Evolutionary conservation across 2,113 vertebrate genomes (phyloP).

Genomic region (Corythoichthys intestinalis): DNA sequence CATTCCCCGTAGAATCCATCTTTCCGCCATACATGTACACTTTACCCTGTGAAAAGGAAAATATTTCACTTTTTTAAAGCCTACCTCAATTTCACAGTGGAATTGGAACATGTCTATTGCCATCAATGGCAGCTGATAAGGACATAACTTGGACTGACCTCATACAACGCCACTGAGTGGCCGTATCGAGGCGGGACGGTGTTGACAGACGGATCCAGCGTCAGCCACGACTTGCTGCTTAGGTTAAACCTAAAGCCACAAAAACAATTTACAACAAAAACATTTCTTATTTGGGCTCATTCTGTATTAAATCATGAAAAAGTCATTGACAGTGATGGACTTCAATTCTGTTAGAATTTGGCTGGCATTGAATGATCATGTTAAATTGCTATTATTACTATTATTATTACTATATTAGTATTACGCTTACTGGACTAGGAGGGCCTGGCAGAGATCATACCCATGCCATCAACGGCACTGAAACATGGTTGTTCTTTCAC

Average conservation of each 20-base stretch:
- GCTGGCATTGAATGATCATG: too few relatives aligned
- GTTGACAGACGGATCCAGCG: constrained; percentile 80
- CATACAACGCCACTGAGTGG: constrained; percentile 83
- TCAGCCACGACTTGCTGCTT: constrained; percentile 80
- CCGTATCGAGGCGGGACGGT: constrained; percentile 84
- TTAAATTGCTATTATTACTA: too few relatives aligned
- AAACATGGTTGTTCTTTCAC: too few relatives aligned
- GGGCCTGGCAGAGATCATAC: too few relatives aligned
- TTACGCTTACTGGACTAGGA: too few relatives aligned
- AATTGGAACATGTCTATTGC: neutral
- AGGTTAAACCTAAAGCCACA: constrained; percentile 80
- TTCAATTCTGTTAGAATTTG: too few relatives aligned
- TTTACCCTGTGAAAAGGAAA: constrained; percentile 72
- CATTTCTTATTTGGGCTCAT: neutral
- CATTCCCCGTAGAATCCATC: constrained; percentile 88
- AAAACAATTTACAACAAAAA: neutral
- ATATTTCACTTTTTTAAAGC: neutral
- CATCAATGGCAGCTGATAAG: neutral
- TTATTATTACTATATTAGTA: too few relatives aligned
- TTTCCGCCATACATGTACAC: constrained; percentile 98
- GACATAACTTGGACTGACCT: constrained; percentile 64
- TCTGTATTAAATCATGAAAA: too few relatives aligned
- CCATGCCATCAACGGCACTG: too few relatives aligned
- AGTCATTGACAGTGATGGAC: too few relatives aligned
- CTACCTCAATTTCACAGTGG: too few relatives aligned